These are phyloP conservation scores for Ceuthmochares aereus DNA, from an alignment of 2,113 vertebrate species.

Conservation along the genomic window DNA sequence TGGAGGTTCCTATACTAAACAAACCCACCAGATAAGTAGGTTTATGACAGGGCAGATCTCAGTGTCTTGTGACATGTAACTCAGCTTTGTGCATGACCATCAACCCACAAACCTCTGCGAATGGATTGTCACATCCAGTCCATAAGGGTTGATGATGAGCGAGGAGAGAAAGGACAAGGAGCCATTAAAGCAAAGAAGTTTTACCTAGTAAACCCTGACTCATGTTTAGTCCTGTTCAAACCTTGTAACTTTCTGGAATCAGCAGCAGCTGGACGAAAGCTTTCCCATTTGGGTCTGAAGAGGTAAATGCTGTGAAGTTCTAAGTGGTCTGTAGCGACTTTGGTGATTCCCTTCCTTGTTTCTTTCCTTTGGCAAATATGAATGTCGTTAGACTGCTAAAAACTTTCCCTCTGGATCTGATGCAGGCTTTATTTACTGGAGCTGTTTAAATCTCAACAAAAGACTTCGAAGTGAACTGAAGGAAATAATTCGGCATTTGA, in stretches of 20 bases:
- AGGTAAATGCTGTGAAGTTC: not conserved
- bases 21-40: not conserved
- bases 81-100: fast-evolving
- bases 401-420: not conserved
- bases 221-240: not conserved
- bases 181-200: not conserved
- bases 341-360: conserved; percentile 4
- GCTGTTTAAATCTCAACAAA: not conserved
- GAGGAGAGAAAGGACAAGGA: not conserved
- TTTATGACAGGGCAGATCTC: not conserved
- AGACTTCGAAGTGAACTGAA: not conserved
- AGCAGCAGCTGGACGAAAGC: not conserved
- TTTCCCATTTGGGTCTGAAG: not conserved
- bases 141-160: not conserved
- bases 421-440: not conserved
- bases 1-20: not conserved
- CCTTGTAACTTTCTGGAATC: not conserved
- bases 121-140: not conserved
- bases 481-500: conserved; percentile 11
- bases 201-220: not conserved
- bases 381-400: not conserved
- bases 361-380: conserved; percentile 13
- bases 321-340: not conserved
- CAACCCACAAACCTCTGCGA: not conserved
- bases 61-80: fast-evolving